Base-by-base conservation (phyloP, 30 jellyfish, hydroid and myxozoan species). In the Cassiopea xamachana region DNA sequence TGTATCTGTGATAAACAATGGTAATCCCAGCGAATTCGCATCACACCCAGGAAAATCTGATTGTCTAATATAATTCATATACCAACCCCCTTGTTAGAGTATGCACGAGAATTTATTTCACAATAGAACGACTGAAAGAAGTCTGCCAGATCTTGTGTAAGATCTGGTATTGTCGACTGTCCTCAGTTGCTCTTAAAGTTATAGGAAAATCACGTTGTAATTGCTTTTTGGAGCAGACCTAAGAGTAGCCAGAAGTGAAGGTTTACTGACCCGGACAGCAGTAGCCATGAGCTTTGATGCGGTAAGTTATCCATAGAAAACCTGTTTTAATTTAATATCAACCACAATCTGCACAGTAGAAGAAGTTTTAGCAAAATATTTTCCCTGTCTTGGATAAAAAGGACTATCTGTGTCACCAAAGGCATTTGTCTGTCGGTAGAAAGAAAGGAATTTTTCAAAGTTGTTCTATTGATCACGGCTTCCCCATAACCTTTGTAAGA, bases 21-120 rank as follows among this genome's bases (percentile, higher is more conserved):
- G 83, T 69, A 69, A 79, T 79, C 48, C 86, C 70, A 76, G 90
- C 90, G 79, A 88, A 88, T 79, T 48, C 74, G 27, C 48, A 80
- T 72, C 95, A 88, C 95, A 59, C 95, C 95, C 95, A 88, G 85
- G 95, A 72, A 88, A 88, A 77, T 55, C 62, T 48, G 82, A 88
- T 88, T 88, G 95, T 88, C 80, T 89, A 18, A 17, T 44, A 39
- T 47, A 89, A 50, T 79, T 79, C 48, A 69, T 17, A 46, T 15
- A 72, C 81, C 58, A 69, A 79, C 90, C 95, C 95, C 95, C 90
- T 44, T 48, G 69, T 77, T 68, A 76, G 16, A 44, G 61, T 62
- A 45, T 46, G 62, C 75, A 80, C 9, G 90, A 71, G 70, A 67
- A 77, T 79, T 50, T 77, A 27, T 46, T 39, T 14, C 45, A 27